Evolutionary conservation across 2,888 invertebrate genomes (phyloP).

Genomic region (Meliscaeva auricollis): DNA sequence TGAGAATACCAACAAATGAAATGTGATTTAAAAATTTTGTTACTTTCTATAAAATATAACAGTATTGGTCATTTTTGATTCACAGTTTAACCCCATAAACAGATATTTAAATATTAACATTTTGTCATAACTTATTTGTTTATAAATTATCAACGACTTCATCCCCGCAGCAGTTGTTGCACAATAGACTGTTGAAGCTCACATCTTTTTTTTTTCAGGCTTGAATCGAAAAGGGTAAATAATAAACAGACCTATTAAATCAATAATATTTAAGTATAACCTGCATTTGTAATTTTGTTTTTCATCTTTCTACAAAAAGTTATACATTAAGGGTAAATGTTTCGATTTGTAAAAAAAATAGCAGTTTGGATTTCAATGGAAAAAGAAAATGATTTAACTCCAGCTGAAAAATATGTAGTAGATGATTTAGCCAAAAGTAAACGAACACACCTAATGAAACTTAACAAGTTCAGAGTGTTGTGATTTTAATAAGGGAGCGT

Average conservation of each 20-base stretch:
- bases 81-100: constrained; percentile 27
- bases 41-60: constrained; percentile 15
- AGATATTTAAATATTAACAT: constrained; percentile 25
- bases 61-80: constrained; percentile 9
- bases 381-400: too few relatives aligned
- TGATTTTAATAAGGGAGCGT: too few relatives aligned
- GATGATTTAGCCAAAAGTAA: too few relatives aligned
- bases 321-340: not conserved
- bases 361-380: not conserved
- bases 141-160: constrained; percentile 11
- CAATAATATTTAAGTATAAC: constrained; percentile 5
- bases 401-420: too few relatives aligned
- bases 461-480: too few relatives aligned
- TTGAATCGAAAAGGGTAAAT: constrained; percentile 22
- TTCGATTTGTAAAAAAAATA: not conserved
- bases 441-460: too few relatives aligned
- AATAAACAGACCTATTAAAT: constrained; percentile 39
- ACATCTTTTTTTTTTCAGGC: not conserved
- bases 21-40: not conserved
- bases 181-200: constrained; percentile 22
- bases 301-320: not conserved
- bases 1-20: too few relatives aligned
- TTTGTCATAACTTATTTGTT: constrained; percentile 29
- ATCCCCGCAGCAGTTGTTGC: constrained; percentile 10
- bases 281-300: constrained; percentile 16